Base-by-base conservation (phyloP, 1,140 invertebrate genomes). In the Diplogasteroides magnus region DNA sequence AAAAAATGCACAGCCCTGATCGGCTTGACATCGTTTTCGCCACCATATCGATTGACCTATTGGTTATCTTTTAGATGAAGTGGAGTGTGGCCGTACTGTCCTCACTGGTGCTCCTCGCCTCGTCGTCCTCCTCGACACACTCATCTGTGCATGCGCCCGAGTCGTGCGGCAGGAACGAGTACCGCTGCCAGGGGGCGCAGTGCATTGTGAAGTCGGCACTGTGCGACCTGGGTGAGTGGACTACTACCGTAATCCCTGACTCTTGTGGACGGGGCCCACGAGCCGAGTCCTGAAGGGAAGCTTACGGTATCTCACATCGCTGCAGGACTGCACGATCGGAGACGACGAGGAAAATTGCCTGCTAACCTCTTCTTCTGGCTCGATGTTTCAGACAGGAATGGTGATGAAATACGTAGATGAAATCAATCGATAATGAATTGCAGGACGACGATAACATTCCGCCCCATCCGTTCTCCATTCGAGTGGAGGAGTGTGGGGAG, bases 261-360 rank as follows among this genome's bases (percentile, higher is more conserved):
- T 61, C 31, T 29, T 48, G 48, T 61, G n/a, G n/a, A n/a, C n/a
- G n/a, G n/a, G n/a, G n/a, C n/a, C 6, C 6, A 48, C 19, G 37
- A 19, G 19, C 6, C 19, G 19, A 11, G 6, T 6, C 6, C 19
- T 48, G 37, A 48, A 11, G 6, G 37, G 37, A 48, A 11, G 37
- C 6, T 61, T 31, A 60, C 2, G 15, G 1, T 31, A 63, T 28
- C 31, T 69, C 27, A 37, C n/a, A n/a, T n/a, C n/a, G n/a, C 59
- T 31, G 61, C 37, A n/a, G 59, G 70, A 72, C 31, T 72, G 70
- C 32, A 19, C 70, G 0, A 65, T 58, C 2, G 66, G 66, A 29
- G 70, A 72, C 13, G 70, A 72, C 62, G 70, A 72, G 23, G 23
- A n/a, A n/a, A n/a, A n/a, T n/a, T 31, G 56, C 19, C 19, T 29